These are phyloP conservation scores for Corythornis vintsioides DNA, from an alignment of 2,113 vertebrate genomes.

Conservation along the genomic window DNA sequence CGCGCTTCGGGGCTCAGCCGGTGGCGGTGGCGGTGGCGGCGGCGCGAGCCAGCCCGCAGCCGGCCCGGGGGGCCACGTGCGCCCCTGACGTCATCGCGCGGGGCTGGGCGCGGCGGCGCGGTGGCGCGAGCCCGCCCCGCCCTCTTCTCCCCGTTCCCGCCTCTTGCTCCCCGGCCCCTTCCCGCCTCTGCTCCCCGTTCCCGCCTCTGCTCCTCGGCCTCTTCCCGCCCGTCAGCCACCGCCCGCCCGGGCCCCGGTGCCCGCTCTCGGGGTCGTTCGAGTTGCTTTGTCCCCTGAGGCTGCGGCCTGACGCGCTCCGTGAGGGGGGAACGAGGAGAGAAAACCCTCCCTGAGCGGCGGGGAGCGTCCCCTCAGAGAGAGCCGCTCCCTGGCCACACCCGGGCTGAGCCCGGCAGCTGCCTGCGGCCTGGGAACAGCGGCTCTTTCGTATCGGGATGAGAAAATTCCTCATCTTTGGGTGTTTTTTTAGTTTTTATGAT, in stretches of 20 bases:
- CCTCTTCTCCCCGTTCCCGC: neutral
- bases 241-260: too few relatives aligned
- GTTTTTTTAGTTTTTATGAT: too few relatives aligned
- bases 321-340: too few relatives aligned
- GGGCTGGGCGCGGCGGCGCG: neutral
- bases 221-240: neutral
- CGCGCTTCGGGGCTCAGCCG: neutral
- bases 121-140: neutral
- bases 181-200: too few relatives aligned
- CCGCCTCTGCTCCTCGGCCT: neutral
- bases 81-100: slow-evolving; percentile 64
- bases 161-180: too few relatives aligned
- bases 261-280: fast-evolving
- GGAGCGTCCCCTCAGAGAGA: neutral
- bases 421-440: too few relatives aligned
- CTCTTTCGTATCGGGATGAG: neutral
- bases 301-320: neutral
- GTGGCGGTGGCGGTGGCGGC: neutral
- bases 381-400: neutral
- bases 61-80: slow-evolving; percentile 67
- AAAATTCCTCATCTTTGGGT: neutral
- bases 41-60: slow-evolving; percentile 23
- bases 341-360: neutral
- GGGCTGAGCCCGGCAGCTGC: neutral
- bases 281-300: neutral